Evolutionary conservation across 2,888 invertebrate species (phyloP), one percentile per base, ranked within the genome.

Genomic region (Lasius fuliginosus): DNA sequence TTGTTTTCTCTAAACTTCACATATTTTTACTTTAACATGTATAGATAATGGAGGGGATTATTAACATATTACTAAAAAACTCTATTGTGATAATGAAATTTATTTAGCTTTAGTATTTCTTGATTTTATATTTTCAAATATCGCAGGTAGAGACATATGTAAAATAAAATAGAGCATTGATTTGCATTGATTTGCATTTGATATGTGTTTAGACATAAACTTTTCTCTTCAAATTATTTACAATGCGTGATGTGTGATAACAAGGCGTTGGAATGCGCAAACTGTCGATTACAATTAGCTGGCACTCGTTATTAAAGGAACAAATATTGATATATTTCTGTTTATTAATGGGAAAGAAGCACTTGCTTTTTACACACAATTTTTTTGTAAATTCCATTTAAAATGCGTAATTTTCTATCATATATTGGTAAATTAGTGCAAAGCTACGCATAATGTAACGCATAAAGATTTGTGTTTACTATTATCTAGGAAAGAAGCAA

Each of bases 191-290:
- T n/a, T n/a, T n/a, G n/a, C n/a, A n/a, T n/a, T n/a, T 81, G 88
- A 86, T 88, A 88, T 83, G 86, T 90, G 65, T 68, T 85, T 85
- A 84, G 76, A 83, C 86, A 88, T 36, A 90, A 84, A 84, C 76
- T 56, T 27, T 46, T 46, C 5, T 4, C 30, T 30, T 62, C 12
- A 62, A 68, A 68, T 58, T 85, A 82, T 76, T 82, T 76, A 85
- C 82, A 76, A 64, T 68, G 82, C 69, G 75, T 62, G 74, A 69
- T 62, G 71, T 60, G 46, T 67, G 33, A 33, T 60, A 58, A 69
- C 12, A 68, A 36, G 27, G 23, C 23, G 18, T 69, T 11, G n/a
- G 23, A 71, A 79, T 69, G 33, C 33, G 46, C 18, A 60, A 69
- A 60, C 27, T 58, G 6, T 30, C 30, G 1, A 56, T 69, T 79